phyloP scores from a whole-genome alignment of 2,888 invertebrate species.

The Acanthacorydalis orientalis region DNA sequence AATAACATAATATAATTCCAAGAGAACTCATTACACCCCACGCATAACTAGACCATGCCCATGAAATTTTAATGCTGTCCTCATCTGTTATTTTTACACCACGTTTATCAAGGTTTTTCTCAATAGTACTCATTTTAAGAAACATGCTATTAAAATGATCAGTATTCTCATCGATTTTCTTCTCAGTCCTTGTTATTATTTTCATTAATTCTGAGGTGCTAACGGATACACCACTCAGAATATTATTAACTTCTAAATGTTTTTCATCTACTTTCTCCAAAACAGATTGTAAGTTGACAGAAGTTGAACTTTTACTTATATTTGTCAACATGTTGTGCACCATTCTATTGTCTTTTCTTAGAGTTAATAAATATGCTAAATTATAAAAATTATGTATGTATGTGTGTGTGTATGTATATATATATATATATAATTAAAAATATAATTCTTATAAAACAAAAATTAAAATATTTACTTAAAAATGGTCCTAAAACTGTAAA shows the following conservation, averaged over 20 bases:
- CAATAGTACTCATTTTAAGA: too few relatives aligned
- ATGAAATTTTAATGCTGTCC: too few relatives aligned
- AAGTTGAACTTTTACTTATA: not conserved
- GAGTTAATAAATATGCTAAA: not conserved
- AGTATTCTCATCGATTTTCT: not conserved
- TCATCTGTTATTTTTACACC: too few relatives aligned
- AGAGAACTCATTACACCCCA: too few relatives aligned
- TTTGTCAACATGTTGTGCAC: not conserved
- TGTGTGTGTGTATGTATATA: too few relatives aligned
- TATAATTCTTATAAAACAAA: not conserved
- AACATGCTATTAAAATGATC: too few relatives aligned
- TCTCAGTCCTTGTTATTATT: not conserved
- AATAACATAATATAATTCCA: too few relatives aligned
- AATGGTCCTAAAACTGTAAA: slow-evolving; percentile 16
- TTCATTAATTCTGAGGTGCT: not conserved
- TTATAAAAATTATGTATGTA: not conserved
- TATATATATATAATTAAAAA: not conserved
- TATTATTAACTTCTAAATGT: not conserved
- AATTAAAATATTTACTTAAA: slow-evolving; percentile 1
- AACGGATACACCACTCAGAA: not conserved
- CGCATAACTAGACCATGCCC: too few relatives aligned
- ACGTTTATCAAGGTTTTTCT: too few relatives aligned
- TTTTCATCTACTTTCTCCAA: not conserved
- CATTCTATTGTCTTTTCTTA: not conserved
- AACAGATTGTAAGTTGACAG: not conserved